Evolutionary conservation across 2,797 vertebrate genomes (phyloP), one percentile per base, ranked within the genome.

Genomic region (Betta splendens): DNA sequence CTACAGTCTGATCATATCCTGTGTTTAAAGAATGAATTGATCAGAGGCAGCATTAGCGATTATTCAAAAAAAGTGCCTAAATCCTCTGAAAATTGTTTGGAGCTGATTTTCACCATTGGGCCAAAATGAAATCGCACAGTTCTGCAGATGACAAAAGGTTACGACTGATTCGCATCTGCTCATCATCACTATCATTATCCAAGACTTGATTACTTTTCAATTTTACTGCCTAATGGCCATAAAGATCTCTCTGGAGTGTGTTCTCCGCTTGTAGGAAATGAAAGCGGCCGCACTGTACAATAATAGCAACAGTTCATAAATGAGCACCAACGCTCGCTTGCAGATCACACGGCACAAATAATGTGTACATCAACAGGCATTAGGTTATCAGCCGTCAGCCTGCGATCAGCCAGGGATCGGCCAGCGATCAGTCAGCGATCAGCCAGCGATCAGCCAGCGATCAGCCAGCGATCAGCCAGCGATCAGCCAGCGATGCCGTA

Each of bases 141-240:
- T 4, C 18, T 3, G 3, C 18, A 20, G 16, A 52, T 53, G 22
- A 67, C 56, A 37, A 43, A 65, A 55, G 40, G 32, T 69, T 61
- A 49, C 36, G 40, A 60, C 20, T 16, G 42, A 60, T 56, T 26
- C 10, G 32, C 32, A 35, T 15, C 13, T 15, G 1, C 13, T 35
- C 22, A 42, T 58, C 42, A 47, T 56, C 20, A 29, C 36, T 45
- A 49, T 49, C 45, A 57, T 76, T 68, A 51, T 61, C 31, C 9
- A 48, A 68, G 18, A 55, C 11, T 18, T 72, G 3, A 58, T 67
- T 57, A 40, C 33, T 45, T 72, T 53, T 51, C 36, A 46, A 21
- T 61, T 65, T 46, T 46, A 28, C 38, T 51, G 12, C 16, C 35
- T 56, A 25, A 58, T 46, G 51, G 42, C 26, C n/a, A 42, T 38